Evolutionary conservation across 2,888 invertebrate species (phyloP).

Genomic region (Thereva nobilitata): DNA sequence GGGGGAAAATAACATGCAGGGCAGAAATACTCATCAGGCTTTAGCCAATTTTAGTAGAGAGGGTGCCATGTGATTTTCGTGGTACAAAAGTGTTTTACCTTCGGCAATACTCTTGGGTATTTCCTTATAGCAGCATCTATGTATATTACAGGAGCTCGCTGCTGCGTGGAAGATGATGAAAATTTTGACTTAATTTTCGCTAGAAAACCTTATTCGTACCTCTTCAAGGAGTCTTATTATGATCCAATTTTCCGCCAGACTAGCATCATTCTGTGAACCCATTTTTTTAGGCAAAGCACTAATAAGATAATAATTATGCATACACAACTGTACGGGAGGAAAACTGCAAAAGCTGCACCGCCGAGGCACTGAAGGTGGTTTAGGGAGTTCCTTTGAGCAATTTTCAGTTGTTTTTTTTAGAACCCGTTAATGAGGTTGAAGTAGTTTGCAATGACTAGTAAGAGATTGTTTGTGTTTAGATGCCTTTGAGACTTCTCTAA

Average conservation of each 20-base stretch:
- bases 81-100: no score
- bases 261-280: slow-evolving; percentile 19
- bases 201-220: background rate
- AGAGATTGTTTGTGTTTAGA: no score
- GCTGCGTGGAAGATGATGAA: background rate
- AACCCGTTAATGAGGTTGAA: no score
- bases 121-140: background rate
- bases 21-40: slow-evolving; percentile 23
- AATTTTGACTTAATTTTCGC: background rate
- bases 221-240: slow-evolving; percentile 23
- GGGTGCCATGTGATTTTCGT: background rate
- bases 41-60: background rate
- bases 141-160: background rate
- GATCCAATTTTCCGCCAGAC: slow-evolving; percentile 21
- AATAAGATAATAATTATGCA: slow-evolving; percentile 24
- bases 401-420: no score
- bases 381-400: no score
- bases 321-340: background rate
- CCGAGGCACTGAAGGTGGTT: no score
- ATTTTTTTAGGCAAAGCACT: slow-evolving; percentile 13
- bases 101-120: background rate
- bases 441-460: no score
- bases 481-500: no score
- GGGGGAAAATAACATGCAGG: slow-evolving; percentile 14
- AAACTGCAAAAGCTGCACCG: background rate